phyloP scores from a whole-genome alignment of 2,888 invertebrate species.

The Cantharis flavilabris region DNA sequence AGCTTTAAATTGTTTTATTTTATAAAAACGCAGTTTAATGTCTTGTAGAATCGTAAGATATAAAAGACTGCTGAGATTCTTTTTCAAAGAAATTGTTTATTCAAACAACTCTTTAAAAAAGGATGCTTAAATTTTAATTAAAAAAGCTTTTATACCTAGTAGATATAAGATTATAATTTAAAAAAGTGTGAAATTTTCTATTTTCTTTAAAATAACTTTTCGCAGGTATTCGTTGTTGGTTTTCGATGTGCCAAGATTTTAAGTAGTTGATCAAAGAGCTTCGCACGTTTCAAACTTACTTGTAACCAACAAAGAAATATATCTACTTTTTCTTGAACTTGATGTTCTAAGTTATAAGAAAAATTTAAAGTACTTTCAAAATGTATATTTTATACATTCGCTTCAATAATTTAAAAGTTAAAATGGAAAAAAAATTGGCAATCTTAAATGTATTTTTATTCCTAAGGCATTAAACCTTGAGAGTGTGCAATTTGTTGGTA shows the following conservation, averaged over 20 bases:
- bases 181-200: neutral
- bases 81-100: neutral
- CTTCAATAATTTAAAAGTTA: neutral
- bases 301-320: constrained; percentile 2
- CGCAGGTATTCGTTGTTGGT: neutral
- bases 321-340: neutral
- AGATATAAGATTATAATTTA: neutral
- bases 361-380: neutral
- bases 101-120: neutral
- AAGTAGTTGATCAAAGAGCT: constrained; percentile 11
- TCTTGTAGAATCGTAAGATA: neutral
- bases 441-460: neutral
- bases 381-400: neutral
- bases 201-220: constrained; percentile 3
- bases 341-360: neutral
- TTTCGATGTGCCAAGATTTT: constrained; percentile 8
- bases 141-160: neutral
- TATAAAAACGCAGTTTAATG: neutral
- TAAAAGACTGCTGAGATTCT: neutral
- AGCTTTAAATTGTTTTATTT: neutral
- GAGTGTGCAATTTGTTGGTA: neutral
- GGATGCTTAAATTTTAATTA: neutral
- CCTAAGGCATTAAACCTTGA: neutral
- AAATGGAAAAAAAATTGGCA: neutral
- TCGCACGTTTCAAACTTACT: constrained; percentile 11